Evolutionary conservation across 2,113 vertebrate species (phyloP), one percentile per base, ranked within the genome.

Genomic region (Hydrolagus affinis): DNA sequence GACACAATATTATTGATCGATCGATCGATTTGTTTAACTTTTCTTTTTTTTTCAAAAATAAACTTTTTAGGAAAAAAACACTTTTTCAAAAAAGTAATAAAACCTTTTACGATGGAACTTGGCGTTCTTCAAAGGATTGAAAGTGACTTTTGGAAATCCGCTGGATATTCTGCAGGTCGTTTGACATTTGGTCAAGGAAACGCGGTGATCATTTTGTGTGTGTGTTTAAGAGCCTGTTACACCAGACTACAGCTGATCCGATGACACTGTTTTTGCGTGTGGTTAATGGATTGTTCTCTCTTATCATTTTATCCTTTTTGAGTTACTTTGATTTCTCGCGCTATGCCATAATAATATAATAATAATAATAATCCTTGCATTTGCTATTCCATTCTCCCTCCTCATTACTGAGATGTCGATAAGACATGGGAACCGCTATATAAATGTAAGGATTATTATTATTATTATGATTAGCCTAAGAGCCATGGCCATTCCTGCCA

Each of bases 91-190:
- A n/a, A n/a, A n/a, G n/a, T n/a, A n/a, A 44, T 1, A 44, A 66
- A 60, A 83, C 78, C 78, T 83, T 66, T 64, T 44, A 60, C 62
- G 32, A 19, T 83, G 28, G 62, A 83, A 83, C 62, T 83, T 30
- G 15, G n/a, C 78, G 66, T 83, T 66, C 62, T 83, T 83, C 59
- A 32, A 17, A 19, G 60, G 78, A 83, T 83, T 83, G 30, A 66
- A 83, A n/a, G n/a, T n/a, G 23, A 17, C 11, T 62, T 62, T 17
- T 1, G 59, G 60, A 25, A n/a, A n/a, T n/a, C n/a, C n/a, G 7
- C 64, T 64, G 12, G 7, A 64, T 64, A 15, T 83, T 32, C 78
- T 64, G 28, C 8, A 30, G 78, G 28, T 3, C 25, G 3, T 83
- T 9, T 30, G 62, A 83, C 25, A 17, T 66, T 83, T 11, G 62